Conservation (phyloP, 2,888 invertebrate species). For the Prenolepis imparis region DNA sequence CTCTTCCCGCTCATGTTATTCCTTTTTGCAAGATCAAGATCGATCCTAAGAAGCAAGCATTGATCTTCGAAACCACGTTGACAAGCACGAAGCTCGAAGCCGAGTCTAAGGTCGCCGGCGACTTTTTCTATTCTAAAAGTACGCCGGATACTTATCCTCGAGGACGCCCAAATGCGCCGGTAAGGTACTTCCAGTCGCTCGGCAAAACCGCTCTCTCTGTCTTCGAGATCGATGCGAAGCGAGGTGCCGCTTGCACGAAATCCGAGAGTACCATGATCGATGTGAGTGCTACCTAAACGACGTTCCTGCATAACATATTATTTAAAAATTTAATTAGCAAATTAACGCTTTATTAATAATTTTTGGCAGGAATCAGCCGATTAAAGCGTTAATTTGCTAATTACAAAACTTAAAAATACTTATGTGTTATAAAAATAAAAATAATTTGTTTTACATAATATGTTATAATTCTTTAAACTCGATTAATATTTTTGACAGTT, state of each 20-base stretch:
- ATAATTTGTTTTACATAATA: no score
- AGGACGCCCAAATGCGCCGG: conserved; percentile 94
- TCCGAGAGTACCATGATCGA: conserved; percentile 94
- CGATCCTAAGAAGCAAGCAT: conserved; percentile 77
- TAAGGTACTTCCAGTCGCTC: conserved; percentile 95
- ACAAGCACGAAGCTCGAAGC: conserved; percentile 77
- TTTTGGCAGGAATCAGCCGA: no score
- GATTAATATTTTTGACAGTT: no score
- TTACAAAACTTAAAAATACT: no score
- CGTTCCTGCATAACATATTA: conserved; percentile 88
- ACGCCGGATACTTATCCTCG: conserved; percentile 92
- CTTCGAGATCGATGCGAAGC: conserved; percentile 94
- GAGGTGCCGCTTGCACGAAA: conserved; percentile 96
- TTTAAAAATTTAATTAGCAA: no score
- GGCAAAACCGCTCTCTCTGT: conserved; percentile 94
- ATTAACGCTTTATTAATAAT: no score
- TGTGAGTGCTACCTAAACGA: conserved; percentile 93
- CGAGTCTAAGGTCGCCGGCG: conserved; percentile 74
- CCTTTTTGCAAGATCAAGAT: conserved; percentile 78
- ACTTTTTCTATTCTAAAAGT: conserved; percentile 91
- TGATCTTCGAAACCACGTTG: conserved; percentile 79
- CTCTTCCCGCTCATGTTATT: conserved; percentile 66
- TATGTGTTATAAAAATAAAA: no score
- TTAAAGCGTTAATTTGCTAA: no score
- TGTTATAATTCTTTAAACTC: no score